Percentiles rank a stretch among this genome's conserved stretches.
Conservation (phyloP, 2,797 vertebrate species). For the Etheostoma nigrum region DNA sequence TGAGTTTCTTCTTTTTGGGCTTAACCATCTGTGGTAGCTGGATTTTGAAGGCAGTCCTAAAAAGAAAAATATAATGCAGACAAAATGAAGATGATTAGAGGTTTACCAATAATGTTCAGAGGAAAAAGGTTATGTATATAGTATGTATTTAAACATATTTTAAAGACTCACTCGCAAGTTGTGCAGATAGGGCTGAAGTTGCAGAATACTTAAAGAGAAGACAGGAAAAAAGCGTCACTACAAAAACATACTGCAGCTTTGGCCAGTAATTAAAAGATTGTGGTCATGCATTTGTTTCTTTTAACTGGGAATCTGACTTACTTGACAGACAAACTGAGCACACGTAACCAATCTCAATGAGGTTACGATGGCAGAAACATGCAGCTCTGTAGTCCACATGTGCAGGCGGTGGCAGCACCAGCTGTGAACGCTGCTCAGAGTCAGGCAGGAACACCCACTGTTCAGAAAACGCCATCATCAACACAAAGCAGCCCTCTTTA, state of each 20-base stretch:
- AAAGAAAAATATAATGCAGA: constrained; percentile 4
- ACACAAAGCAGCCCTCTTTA: not conserved
- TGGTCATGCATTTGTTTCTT: not conserved
- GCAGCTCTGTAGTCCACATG: constrained; percentile 98
- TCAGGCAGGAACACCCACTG: constrained; percentile 99
- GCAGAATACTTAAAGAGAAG: constrained; percentile 91
- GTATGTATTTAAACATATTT: not conserved
- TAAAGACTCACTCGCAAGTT: constrained; percentile 96
- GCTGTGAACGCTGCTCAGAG: constrained; percentile 92
- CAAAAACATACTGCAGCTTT: not conserved
- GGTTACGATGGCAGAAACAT: constrained; percentile 97
- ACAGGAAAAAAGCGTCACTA: constrained; percentile 16
- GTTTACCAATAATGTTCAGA: not conserved
- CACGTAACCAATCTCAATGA: constrained; percentile 97
- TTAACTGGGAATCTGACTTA: constrained; percentile 74
- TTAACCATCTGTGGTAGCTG: constrained; percentile 95
- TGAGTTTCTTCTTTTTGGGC: constrained; percentile 97
- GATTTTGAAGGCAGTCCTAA: constrained; percentile 97
- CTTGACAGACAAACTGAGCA: constrained; percentile 99
- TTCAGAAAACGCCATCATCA: constrained; percentile 23
- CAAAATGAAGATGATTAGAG: not conserved
- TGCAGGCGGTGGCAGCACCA: constrained; percentile 91
- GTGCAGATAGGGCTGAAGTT: constrained; percentile 99
- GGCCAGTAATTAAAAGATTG: not conserved
- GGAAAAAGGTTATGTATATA: not conserved